phyloP scores from a whole-genome alignment of 2,113 vertebrate species.

The Emydura subglobosa region DNA sequence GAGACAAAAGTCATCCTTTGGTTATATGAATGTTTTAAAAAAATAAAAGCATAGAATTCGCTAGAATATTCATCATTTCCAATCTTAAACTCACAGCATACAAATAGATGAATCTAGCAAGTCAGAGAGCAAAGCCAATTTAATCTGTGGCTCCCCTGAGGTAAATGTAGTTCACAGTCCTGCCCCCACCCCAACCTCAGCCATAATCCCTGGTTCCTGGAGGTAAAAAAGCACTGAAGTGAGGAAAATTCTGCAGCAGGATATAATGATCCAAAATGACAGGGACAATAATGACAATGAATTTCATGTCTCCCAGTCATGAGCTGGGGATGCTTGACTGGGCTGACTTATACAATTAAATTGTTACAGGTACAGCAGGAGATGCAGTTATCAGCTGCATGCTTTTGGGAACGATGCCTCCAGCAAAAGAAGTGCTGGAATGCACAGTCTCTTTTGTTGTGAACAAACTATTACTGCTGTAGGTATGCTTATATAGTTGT shows the following conservation, averaged over 20 bases:
- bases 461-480: slow-evolving; percentile 42
- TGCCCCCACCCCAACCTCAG: slow-evolving; percentile 85
- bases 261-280: slow-evolving; percentile 99
- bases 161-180: slow-evolving; percentile 86
- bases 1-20: slow-evolving; percentile 41
- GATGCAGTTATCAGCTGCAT: slow-evolving; percentile 81
- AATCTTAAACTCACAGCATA: slow-evolving; percentile 79
- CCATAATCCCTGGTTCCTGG: slow-evolving; percentile 93
- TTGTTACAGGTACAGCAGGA: slow-evolving; percentile 95
- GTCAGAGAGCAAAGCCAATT: slow-evolving; percentile 91
- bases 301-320: slow-evolving; percentile 99
- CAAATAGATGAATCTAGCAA: slow-evolving; percentile 83
- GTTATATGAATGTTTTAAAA: slow-evolving; percentile 49
- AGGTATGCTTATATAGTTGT: not conserved
- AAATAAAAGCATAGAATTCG: slow-evolving; percentile 53
- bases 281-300: slow-evolving; percentile 99
- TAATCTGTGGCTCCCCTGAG: slow-evolving; percentile 93
- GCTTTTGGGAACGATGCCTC: slow-evolving; percentile 83
- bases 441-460: slow-evolving; percentile 48
- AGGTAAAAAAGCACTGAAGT: slow-evolving; percentile 96
- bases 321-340: slow-evolving; percentile 93
- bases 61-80: slow-evolving; percentile 82
- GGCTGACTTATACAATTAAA: slow-evolving; percentile 98
- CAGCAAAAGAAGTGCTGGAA: slow-evolving; percentile 66
- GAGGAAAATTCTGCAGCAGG: slow-evolving; percentile 93